A percentile compares a stretch with the other conserved stretches of the same genome.
Evolutionary conservation across 2,797 vertebrate genomes (phyloP).

Genomic region (Channallabes apus): DNA sequence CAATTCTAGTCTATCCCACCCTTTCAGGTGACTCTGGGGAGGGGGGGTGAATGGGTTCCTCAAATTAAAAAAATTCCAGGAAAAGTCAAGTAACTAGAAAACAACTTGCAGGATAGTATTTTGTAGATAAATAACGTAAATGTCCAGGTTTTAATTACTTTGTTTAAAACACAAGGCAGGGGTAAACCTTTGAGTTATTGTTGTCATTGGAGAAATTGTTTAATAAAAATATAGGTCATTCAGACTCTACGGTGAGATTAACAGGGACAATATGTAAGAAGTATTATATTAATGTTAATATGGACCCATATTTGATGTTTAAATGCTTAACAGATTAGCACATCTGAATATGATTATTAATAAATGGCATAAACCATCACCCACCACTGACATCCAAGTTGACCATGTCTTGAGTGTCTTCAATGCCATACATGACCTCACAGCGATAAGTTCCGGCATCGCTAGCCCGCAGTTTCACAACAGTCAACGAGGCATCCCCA

Average conservation of each 20-base stretch:
- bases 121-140: constrained; percentile 20
- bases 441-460: constrained; percentile 93
- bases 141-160: neutral
- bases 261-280: neutral
- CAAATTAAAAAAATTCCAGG: neutral
- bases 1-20: constrained; percentile 59
- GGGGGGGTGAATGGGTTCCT: constrained; percentile 59
- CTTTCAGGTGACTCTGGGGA: constrained; percentile 61
- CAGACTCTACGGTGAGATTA: neutral
- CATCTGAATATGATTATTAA: neutral
- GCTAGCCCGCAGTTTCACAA: constrained; percentile 90
- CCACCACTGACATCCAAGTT: constrained; percentile 87
- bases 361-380: constrained; percentile 34
- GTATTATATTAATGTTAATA: neutral
- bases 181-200: neutral
- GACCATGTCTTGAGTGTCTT: constrained; percentile 87
- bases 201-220: neutral
- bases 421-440: constrained; percentile 92
- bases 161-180: neutral
- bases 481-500: constrained; percentile 87
- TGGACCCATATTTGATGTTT: neutral
- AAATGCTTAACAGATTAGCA: neutral
- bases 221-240: neutral
- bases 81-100: constrained; percentile 23
- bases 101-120: constrained; percentile 33